Base-by-base conservation (phyloP, 2,888 invertebrate genomes). In the Resseliella maxima region DNA sequence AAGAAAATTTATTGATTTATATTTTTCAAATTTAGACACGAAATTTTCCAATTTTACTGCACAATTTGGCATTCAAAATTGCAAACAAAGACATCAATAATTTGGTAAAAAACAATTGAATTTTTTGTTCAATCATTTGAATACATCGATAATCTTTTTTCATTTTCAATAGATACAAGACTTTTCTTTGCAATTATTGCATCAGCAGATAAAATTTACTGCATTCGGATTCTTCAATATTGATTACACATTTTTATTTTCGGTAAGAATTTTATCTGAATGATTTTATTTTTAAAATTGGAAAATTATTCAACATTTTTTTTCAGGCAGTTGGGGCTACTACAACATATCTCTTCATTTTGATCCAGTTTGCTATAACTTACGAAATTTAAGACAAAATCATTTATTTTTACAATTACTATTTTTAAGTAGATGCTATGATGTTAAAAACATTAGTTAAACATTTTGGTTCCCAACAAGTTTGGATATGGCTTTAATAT, bases 201-300 rank as follows among this genome's bases (percentile, higher is more conserved):
- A 59, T 24, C 24, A 59, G 59, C 5, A 59, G 12, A 59, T 59
- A 2, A n/a, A 3, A 24, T 59, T 59, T 24, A n/a, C n/a, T 24
- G 59, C 59, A 3, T 59, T 24, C 24, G 59, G 59, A 2, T 59
- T 59, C 24, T 59, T 59, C 27, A 59, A 59, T 27, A 59, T 59
- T 12, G 59, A 59, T 59, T 59, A 59, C 59, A 59, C n/a, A 2
- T 59, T 59, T 27, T 24, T 59, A 59, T 59, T 59, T 59, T 59
- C 59, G 59, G 59, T 59, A 59, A 59, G 24, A 18, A 50, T 18
- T n/a, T n/a, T n/a, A n/a, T n/a, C n/a, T 45, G 5, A 12, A 45
- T 45, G 45, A 45, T 12, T 10, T 45, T n/a, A n/a, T n/a, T n/a
- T n/a, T n/a, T n/a, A n/a, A n/a, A n/a, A n/a, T n/a, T n/a, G n/a